Evolutionary conservation across 2,113 vertebrate genomes (phyloP), one percentile per base, ranked within the genome.

Genomic region (Suricata suricatta): DNA sequence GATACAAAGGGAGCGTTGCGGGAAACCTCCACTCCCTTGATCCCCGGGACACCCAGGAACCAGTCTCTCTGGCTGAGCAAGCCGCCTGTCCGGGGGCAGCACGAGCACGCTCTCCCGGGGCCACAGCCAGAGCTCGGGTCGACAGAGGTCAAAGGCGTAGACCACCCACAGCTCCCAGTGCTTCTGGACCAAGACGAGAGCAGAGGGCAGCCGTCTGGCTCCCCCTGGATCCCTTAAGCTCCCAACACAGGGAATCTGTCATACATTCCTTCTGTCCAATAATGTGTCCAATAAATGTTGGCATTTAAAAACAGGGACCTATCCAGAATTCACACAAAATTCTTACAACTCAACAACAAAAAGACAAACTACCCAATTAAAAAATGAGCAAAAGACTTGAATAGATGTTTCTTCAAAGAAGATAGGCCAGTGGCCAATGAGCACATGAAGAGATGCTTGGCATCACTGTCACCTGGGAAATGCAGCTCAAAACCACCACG

Each of bases 291-390:
- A n/a, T 81, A 25, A 44, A 9, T 33, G 25, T 35, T 5, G 2
- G 35, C 31, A 25, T 27, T 81, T 44, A 44, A 66, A 74, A 81
- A 74, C 0, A 3, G 52, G 64, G 21, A 86, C 52, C 72, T 47
- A 72, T 9, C 31, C 33, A 77, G 85, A 74, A 83, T 9, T 60
- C 69, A 60, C 25, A 77, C 76, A 44, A 33, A 79, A 72, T 72
- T 72, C 80, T 93, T 35, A 85, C 9, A 80, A 85, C 86, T 71
- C 90, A 77, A 31, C 76, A 23, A 96, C 44, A 81, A 85, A 85
- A 64, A 84, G n/a, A 83, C 57, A 88, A 76, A 71, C 52, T 54
- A 19, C 6, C 33, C 64, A 72, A 31, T 52, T 96, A 47, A 92
- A 88, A 87, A 31, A 44, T 8, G 44, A 31, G 64, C 54, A 33